Evolutionary conservation across 2,888 invertebrate species (phyloP), one percentile per base, ranked within the genome.

Genomic region (Amphipoea oculea): DNA sequence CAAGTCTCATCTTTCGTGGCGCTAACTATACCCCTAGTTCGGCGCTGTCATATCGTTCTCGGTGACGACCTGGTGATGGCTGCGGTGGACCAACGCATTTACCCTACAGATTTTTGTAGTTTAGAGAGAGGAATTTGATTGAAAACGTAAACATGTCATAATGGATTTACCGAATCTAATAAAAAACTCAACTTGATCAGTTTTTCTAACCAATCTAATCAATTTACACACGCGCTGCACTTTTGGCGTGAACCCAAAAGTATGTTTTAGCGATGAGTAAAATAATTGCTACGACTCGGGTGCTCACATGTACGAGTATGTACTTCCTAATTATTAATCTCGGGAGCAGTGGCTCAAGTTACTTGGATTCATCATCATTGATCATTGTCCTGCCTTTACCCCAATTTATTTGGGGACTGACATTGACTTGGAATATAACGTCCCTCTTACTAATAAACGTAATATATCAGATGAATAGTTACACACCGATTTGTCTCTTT

Each of bases 71-170:
- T 0, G 62, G 29, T 62, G 62, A 62, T 29, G 29, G 29, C 29
- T 14, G 29, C 62, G 6, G 62, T 62, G 62, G 29, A 29, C 14
- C 0, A 14, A 62, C 62, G 14, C 62, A 29, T 14, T 62, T 36
- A 60, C 29, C 36, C 36, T 36, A 57, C 23, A 51, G 5, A 79
- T 73, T 54, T 68, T 48, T 23, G 40, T 40, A 14, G 3, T 57
- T 0, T 60, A 60, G 4, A 51, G 14, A 51, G 17, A 4, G 54
- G 29, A 51, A 42, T 60, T 66, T 66, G 29, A 67, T 82, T 51
- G 14, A 67, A 62, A 51, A 29, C 42, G 48, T 74, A 65, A 79
- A 79, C 54, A 73, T 65, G 9, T 29, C 65, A 9, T 42, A 36
- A 2, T 12, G 14, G 12, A 36, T 54, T 54, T 17, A 12, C 12